A percentile compares a stretch with the other conserved stretches of the same genome.
Conservation (phyloP, 2,888 invertebrate genomes). For the Habrosyne pyritoides region DNA sequence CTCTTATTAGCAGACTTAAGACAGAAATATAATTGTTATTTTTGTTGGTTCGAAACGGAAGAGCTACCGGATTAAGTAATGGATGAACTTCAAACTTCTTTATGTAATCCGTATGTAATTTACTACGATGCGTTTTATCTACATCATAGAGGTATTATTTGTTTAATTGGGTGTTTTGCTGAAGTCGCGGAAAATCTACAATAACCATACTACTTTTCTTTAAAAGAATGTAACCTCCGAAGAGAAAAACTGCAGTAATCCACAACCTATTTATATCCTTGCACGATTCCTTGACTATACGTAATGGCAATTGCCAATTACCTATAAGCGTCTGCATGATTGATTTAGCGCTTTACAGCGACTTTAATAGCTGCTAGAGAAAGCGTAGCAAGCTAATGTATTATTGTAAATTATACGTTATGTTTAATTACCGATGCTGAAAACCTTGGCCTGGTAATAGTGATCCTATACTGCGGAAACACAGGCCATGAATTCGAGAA, state of each 20-base stretch:
- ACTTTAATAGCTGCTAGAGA: neutral
- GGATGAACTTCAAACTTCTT: no score
- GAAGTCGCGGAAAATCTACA: neutral
- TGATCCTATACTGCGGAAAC: conserved; percentile 29
- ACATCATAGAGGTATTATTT: no score
- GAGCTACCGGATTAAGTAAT: no score
- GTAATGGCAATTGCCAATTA: neutral
- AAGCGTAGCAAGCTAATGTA: conserved; percentile 1
- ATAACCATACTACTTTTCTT: neutral
- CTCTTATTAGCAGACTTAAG: neutral
- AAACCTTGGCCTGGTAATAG: conserved; percentile 8
- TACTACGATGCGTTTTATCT: no score
- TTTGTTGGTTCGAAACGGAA: neutral
- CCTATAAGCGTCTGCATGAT: conserved; percentile 1
- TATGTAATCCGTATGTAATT: no score
- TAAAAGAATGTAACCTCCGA: neutral
- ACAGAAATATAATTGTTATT: neutral
- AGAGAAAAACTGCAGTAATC: neutral
- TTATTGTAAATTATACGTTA: conserved; percentile 4
- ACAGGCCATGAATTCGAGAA: conserved; percentile 35
- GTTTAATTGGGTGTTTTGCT: no score
- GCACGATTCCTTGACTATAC: neutral
- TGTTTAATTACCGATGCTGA: conserved; percentile 3
- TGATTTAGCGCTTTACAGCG: conserved; percentile 3
- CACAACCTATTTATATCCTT: neutral